Percentiles rank a stretch among this genome's conserved stretches.
phyloP scores from a whole-genome alignment of 2,797 vertebrate genomes.

The Tragopan temminckii region DNA sequence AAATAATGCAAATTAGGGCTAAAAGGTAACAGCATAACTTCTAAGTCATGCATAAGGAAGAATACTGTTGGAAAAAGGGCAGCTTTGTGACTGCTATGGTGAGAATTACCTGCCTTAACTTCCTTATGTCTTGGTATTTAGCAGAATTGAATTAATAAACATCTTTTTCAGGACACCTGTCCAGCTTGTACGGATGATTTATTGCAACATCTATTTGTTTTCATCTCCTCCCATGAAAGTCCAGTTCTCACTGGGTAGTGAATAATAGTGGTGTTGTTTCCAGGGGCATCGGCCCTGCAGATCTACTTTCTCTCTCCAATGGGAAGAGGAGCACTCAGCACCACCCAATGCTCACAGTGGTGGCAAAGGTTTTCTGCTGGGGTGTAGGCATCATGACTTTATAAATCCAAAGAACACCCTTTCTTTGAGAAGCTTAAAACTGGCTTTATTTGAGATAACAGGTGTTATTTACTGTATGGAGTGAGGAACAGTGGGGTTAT shows the following conservation, averaged over 20 bases:
- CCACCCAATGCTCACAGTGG: not conserved
- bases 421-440: not conserved
- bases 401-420: not conserved
- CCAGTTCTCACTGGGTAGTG: not conserved
- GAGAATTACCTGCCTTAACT: not conserved
- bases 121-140: not conserved
- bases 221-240: not conserved
- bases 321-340: not conserved
- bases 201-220: not conserved
- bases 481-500: not conserved
- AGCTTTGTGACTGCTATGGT: not conserved
- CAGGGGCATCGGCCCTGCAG: not conserved
- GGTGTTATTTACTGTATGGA: not conserved
- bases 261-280: not conserved
- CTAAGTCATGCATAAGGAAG: not conserved
- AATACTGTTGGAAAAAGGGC: fast-evolving
- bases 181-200: not conserved
- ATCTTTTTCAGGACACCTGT: not conserved
- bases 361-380: not conserved
- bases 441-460: not conserved
- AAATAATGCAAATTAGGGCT: not conserved
- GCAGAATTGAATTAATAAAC: not conserved
- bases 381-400: not conserved
- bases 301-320: not conserved
- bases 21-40: not conserved